Conservation (phyloP, 2,888 invertebrate genomes). For the Lycophotia porphyrea region DNA sequence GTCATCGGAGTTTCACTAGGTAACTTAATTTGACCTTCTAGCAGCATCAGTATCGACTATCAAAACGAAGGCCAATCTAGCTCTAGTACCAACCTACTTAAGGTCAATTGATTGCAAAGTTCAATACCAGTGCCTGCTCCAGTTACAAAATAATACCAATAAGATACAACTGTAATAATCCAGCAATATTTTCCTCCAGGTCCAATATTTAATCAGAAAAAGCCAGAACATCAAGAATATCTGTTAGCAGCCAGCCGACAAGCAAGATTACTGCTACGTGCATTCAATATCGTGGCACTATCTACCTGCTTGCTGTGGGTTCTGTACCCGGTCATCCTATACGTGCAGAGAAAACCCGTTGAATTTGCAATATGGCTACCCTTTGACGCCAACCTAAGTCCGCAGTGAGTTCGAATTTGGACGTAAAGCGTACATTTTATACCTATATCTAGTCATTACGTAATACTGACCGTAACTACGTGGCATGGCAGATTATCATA, state of each 20-base stretch:
- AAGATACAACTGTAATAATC: slow-evolving; percentile 16
- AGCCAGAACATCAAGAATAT: slow-evolving; percentile 67
- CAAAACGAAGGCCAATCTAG: neutral
- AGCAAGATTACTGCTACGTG: slow-evolving; percentile 67
- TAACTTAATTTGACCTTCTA: neutral
- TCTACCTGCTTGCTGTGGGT: slow-evolving; percentile 77
- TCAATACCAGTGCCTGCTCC: neutral
- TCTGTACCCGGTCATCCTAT: slow-evolving; percentile 73
- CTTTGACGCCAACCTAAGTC: slow-evolving; percentile 73
- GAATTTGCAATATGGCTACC: slow-evolving; percentile 81
- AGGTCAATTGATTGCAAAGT: neutral
- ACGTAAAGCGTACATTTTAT: slow-evolving; percentile 47
- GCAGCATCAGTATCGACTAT: neutral
- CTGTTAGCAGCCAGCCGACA: slow-evolving; percentile 67
- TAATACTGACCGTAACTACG: slow-evolving; percentile 37
- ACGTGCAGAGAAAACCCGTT: slow-evolving; percentile 71
- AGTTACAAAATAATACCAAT: neutral
- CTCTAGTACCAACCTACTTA: neutral
- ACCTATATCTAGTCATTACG: slow-evolving; percentile 46
- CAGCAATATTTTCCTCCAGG: slow-evolving; percentile 29
- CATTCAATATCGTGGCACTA: slow-evolving; percentile 71
- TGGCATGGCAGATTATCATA: slow-evolving; percentile 51
- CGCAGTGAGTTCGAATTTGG: slow-evolving; percentile 72
- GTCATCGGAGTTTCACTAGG: neutral
- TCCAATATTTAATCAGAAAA: slow-evolving; percentile 73